A percentile compares a stretch with the other conserved stretches of the same genome.
Evolutionary conservation across 1,140 invertebrate species (phyloP).

Genomic region (Rhizoglyphus robini): DNA sequence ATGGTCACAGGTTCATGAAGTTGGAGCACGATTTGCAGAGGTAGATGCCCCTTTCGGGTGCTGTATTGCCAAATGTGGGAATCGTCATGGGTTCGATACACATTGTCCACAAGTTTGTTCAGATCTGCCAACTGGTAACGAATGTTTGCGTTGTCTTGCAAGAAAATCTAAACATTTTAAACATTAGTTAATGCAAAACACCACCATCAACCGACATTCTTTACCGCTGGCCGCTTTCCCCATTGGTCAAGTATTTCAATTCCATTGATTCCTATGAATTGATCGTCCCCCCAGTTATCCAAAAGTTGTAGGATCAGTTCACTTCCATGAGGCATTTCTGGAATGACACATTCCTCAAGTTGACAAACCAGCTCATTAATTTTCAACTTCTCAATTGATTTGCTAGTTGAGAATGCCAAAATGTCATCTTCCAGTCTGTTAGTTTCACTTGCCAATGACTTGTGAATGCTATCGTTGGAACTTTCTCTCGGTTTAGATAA

Average conservation of each 20-base stretch:
- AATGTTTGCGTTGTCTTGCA: not conserved
- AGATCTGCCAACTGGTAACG: not conserved
- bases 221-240: conserved; percentile 40
- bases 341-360: conserved; percentile 42
- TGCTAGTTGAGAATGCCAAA: not conserved
- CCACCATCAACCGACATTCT: conserved; percentile 32
- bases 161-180: conserved; percentile 15
- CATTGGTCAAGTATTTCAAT: conserved; percentile 56
- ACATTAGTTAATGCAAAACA: too few species aligned
- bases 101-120: conserved; percentile 50
- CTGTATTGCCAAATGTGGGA: conserved; percentile 53
- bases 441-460: not conserved
- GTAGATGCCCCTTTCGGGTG: conserved; percentile 23
- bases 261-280: conserved; percentile 63
- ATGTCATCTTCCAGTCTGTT: not conserved
- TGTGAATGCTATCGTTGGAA: not conserved
- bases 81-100: conserved; percentile 57
- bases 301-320: conserved; percentile 52
- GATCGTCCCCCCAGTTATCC: conserved; percentile 65
- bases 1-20: conserved; percentile 44
- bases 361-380: not conserved
- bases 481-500: too few species aligned
- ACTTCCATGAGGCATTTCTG: conserved; percentile 54
- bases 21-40: conserved; percentile 45
- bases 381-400: conserved; percentile 16